Conservation (phyloP, 2,113 vertebrate genomes). For the Hyla sarda region DNA sequence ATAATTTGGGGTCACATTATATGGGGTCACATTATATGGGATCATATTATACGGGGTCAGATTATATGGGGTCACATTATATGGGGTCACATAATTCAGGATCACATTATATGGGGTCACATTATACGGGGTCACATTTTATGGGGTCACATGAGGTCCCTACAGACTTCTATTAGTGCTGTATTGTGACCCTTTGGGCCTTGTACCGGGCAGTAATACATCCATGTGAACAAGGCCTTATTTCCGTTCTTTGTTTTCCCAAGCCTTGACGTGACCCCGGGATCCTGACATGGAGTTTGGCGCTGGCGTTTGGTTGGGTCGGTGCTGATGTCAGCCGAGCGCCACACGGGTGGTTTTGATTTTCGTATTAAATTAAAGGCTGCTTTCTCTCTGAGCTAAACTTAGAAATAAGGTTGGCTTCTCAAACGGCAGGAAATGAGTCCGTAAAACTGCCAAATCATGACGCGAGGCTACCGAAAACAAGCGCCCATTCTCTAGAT, state of each 20-base stretch:
- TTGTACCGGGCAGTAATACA: not conserved
- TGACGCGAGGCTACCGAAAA: conserved; percentile 58
- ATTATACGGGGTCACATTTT: too few relatives aligned
- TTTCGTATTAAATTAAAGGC: conserved; percentile 56
- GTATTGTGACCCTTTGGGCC: not conserved
- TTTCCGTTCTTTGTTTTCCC: conserved; percentile 1
- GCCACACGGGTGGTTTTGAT: conserved; percentile 51
- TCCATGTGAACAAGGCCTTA: too few relatives aligned
- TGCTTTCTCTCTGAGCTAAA: conserved; percentile 57
- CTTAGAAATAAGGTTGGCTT: conserved; percentile 54
- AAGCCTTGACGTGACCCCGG: not conserved
- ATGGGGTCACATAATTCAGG: too few relatives aligned
- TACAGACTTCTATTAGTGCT: not conserved
- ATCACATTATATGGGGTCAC: too few relatives aligned
- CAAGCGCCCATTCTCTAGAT: conserved; percentile 26
- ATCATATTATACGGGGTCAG: too few relatives aligned
- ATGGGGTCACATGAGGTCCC: too few relatives aligned
- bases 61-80: too few relatives aligned
- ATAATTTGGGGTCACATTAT: too few relatives aligned
- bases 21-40: too few relatives aligned
- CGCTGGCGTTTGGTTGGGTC: not conserved
- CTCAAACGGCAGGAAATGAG: conserved; percentile 59
- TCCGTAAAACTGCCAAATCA: conserved; percentile 50
- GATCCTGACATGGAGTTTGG: not conserved
- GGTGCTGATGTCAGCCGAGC: conserved; percentile 51